Evolutionary conservation across 1,140 invertebrate species (phyloP), one percentile per base, ranked within the genome.

Genomic region (Mylabris phalerata): DNA sequence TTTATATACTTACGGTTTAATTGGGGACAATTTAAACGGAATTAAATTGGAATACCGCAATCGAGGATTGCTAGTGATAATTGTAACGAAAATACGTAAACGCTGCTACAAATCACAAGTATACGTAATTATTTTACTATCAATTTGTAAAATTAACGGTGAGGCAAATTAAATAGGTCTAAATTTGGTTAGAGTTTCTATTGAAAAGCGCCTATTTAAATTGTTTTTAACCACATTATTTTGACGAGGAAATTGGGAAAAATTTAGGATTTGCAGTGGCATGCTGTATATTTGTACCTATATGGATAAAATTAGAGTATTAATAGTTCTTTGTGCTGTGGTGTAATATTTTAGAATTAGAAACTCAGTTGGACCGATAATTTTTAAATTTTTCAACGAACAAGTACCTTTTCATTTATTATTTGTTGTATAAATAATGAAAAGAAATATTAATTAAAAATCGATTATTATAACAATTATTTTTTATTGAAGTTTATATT

Each of bases 251-350:
- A 32, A 32, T 5, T 32, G 4, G 32, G 7, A 3, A 32, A 32
- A 64, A 55, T 63, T 64, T 64, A 60, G 61, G 59, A 60, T 56
- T 52, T 63, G 61, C 59, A 65, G 58, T 60, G 65, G 66, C 65
- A 68, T 70, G 67, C 65, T 73, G 71, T 73, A 72, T 69, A 73
- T 71, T 72, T 73, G 70, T 73, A 73, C 67, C 71, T 73, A 73
- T 72, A 69, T 72, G 71, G 70, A 72, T 73, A 73, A 71, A 67
- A 69, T 64, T 68, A 70, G 60, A 61, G 61, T 59, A 63, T 42
- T 32, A 32, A 64, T 73, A 74, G 71, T 70, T 74, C 69, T 71
- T 74, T 73, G 72, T 74, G 72, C 71, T 74, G 72, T 74, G 72
- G 70, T 74, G 72, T 74, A 72, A 72, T 71, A 71, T 70, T 72